phyloP scores from a whole-genome alignment of 2,113 vertebrate genomes.

The Baryphthengus martii region DNA sequence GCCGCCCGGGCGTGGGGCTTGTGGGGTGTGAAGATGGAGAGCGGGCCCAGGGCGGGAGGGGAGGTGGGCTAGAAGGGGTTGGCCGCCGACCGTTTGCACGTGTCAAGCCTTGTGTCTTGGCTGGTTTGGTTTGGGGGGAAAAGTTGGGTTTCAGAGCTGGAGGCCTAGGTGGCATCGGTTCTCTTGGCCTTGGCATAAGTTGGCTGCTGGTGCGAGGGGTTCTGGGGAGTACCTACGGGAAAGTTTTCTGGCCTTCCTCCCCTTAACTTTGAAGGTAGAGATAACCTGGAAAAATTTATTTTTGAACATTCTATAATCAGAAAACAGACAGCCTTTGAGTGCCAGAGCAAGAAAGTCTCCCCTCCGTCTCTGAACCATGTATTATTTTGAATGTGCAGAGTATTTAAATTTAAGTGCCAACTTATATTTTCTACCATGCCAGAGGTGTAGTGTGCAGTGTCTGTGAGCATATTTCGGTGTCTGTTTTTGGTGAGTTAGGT shows the following conservation, averaged over 20 bases:
- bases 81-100: rapidly evolving
- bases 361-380: rapidly evolving
- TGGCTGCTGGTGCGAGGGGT: too few species aligned
- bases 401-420: neutral
- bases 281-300: neutral
- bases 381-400: neutral
- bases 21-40: rapidly evolving
- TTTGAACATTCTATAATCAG: neutral
- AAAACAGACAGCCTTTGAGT: neutral
- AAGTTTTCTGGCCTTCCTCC: neutral
- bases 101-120: rapidly evolving
- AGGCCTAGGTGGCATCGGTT: neutral
- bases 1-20: rapidly evolving
- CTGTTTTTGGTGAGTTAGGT: neutral
- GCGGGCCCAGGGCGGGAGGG: neutral
- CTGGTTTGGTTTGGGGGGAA: neutral
- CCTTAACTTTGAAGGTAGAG: neutral
- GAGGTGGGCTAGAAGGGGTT: neutral
- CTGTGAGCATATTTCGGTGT: neutral
- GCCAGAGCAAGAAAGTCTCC: neutral
- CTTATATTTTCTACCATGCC: neutral
- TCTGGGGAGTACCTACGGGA: neutral
- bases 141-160: neutral
- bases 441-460: neutral
- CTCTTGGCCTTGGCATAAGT: rapidly evolving